Evolutionary conservation across 2,888 invertebrate genomes (phyloP), one percentile per base, ranked within the genome.

Genomic region (Allacma fusca): DNA sequence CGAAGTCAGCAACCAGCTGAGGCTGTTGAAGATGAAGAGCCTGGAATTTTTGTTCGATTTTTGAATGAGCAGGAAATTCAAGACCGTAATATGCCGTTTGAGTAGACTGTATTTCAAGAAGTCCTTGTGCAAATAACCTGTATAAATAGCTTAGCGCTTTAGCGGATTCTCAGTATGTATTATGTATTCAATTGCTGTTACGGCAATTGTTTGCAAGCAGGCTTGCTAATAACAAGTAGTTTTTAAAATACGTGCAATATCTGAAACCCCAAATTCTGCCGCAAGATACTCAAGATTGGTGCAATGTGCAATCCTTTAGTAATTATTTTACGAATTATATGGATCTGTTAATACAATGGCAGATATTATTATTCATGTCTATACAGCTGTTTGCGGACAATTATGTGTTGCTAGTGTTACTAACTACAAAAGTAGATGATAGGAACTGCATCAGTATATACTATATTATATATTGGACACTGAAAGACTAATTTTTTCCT

Each of bases 1-100:
- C 2, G 24, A 5, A 5, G 50, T n/a, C 50, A 13, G n/a, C 50
- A 50, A n/a, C 50, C 69, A 28, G n/a, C 34, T 34, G 43, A 40
- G 7, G n/a, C 69, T 24, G 34, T 34, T 23, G 75, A 75, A 29
- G 50, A 67, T 26, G 75, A 67, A 50, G 67, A 75, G 21, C 23
- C 75, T n/a, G 50, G 50, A 21, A 43, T 75, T 9, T 75, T 75
- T 28, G 75, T 67, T 65, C 75, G 50, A 19, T 67, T 67, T 44
- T 26, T 65, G 23, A 75, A 67, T 65, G 75, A 65, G 40, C 75
- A 75, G n/a, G 67, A 75, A 65, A 34, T 40, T 13, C 73, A 34
- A 73, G 71, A 71, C 59, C 59, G 73, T 23, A 44, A 75, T 40
- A n/a, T 34, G 65, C 50, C 75, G n/a, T 67, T 75, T 50, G 75